phyloP scores from a whole-genome alignment of 1,140 invertebrate genomes.

The Laupala kohalensis region DNA sequence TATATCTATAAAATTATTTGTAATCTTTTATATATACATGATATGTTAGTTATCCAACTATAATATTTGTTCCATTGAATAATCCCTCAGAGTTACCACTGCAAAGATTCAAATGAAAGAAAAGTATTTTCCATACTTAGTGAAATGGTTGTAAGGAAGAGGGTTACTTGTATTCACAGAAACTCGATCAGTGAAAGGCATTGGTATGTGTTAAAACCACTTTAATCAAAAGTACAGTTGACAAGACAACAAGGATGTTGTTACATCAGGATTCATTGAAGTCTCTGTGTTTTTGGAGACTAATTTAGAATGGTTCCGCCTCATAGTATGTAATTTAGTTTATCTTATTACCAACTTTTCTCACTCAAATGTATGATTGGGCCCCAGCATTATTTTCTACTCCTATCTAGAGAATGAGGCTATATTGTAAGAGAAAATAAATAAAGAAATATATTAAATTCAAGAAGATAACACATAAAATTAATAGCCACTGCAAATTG shows the following conservation, averaged over 20 bases:
- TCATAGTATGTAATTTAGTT: neutral
- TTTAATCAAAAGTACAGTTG: slow-evolving; percentile 12
- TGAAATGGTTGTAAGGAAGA: neutral
- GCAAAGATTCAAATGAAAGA: neutral
- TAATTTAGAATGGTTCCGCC: neutral
- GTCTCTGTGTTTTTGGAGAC: neutral
- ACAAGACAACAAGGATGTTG: slow-evolving; percentile 2
- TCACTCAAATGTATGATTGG: slow-evolving; percentile 3
- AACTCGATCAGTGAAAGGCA: no score
- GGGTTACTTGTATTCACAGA: no score
- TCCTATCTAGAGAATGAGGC: neutral
- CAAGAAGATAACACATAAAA: neutral
- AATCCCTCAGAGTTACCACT: no score
- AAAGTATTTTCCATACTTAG: neutral
- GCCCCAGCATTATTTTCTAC: neutral
- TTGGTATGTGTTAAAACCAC: slow-evolving; percentile 10
- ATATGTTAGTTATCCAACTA: no score
- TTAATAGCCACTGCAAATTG: neutral
- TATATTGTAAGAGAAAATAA: neutral
- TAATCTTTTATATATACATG: no score
- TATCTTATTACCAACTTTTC: neutral
- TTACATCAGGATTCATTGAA: neutral
- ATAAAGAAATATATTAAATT: neutral
- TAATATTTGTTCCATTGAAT: no score
- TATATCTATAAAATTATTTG: no score